phyloP scores from a whole-genome alignment of 2,113 vertebrate species.

The Muntiacus muntjak region DNA sequence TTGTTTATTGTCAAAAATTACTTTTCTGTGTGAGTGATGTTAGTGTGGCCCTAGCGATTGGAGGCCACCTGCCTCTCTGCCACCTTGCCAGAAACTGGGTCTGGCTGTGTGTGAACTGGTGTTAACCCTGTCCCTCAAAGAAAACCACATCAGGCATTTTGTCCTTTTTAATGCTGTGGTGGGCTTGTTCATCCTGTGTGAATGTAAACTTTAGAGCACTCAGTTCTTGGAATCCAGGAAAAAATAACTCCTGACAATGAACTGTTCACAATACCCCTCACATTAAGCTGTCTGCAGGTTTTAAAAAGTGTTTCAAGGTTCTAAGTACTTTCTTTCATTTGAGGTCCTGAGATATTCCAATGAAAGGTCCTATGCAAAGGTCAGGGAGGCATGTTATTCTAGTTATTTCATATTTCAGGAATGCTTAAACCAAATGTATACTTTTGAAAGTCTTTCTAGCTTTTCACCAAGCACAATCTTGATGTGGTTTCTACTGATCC shows the following conservation, averaged over 20 bases:
- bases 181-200: neutral
- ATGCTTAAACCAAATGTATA: neutral
- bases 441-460: conserved; percentile 4
- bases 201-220: conserved; percentile 30
- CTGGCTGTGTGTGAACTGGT: neutral
- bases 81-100: neutral
- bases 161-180: neutral
- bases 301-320: conserved; percentile 14
- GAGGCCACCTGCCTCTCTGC: neutral
- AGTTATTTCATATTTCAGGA: conserved; percentile 34
- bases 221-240: conserved; percentile 55
- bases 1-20: conserved; percentile 40
- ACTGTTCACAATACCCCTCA: conserved; percentile 8
- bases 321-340: conserved; percentile 50
- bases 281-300: conserved; percentile 34
- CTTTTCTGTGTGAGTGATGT: neutral
- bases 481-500: conserved; percentile 16
- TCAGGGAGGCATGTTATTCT: neutral
- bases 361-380: neutral
- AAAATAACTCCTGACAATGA: conserved; percentile 14
- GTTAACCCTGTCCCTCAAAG: neutral
- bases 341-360: neutral
- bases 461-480: neutral
- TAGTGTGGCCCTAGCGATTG: neutral
- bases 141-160: conserved; percentile 33